Evolutionary conservation across 2,797 vertebrate species (phyloP), one percentile per base, ranked within the genome.

Genomic region (Lepidocolaptes lacrymiger): DNA sequence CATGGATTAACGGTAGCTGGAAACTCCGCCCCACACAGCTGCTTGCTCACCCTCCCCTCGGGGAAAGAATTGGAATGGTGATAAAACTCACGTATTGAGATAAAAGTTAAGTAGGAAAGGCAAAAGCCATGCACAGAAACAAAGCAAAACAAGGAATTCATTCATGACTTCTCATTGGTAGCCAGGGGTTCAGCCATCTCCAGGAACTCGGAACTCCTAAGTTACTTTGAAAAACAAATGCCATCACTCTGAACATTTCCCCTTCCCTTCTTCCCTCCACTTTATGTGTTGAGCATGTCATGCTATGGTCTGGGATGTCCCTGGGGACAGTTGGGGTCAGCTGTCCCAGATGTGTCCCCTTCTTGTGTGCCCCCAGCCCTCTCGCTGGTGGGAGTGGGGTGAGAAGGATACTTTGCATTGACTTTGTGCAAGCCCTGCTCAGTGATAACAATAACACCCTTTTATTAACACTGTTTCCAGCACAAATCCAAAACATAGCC

Each of bases 41-140:
- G 10, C 30, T 78, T 1, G 1, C 18, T 72, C 7, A 6, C 8
- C 46, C 22, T 2, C 15, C 10, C 1, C 4, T 5, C 2, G 1
- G 21, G 22, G 28, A 63, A 12, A 56, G 28, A 63, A 34, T 4
- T 0, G 0, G 28, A 34, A 51, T 22, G 6, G 4, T 8, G 10
- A 26, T 13, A 58, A 68, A 58, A 69, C 18, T 46, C 44, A 41
- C 24, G 44, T 13, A 5, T 14, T 76, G 44, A 58, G 34, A 58
- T 46, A 46, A 32, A 69, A 52, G 19, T 58, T 63, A 44, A 58
- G 58, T 9, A 39, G 37, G 13, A 44, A 63, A 51, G 22, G 49
- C 22, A 75, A 56, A 81, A 86, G 15, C 28, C 26, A 16, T 23
- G 28, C 49, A 36, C 9, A 17, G 21, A 63, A 51, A n/a, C n/a